Percentiles rank a stretch among this genome's conserved stretches.
These are phyloP conservation scores for Thamnaconus septentrionalis DNA, from an alignment of 2,113 vertebrate species.

Conservation along the genomic window DNA sequence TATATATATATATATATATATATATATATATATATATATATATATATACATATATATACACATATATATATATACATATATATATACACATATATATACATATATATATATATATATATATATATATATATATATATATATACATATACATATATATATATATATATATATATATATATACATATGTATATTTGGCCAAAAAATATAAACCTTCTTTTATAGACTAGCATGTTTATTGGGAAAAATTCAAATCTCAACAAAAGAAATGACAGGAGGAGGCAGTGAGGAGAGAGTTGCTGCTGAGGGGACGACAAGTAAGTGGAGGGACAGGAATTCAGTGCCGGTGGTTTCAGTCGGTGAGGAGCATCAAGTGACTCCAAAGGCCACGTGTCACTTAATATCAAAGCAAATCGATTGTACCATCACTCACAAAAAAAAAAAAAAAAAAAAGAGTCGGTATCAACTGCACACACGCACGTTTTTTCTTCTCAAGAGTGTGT, in stretches of 20 bases:
- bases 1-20: too few relatives aligned
- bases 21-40: too few relatives aligned
- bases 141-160: too few relatives aligned
- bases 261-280: slow-evolving; percentile 12
- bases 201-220: too few relatives aligned
- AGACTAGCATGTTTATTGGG: too few relatives aligned
- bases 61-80: too few relatives aligned
- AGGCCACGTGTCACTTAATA: slow-evolving; percentile 74
- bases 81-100: too few relatives aligned
- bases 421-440: slow-evolving; percentile 41
- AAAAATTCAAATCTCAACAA: neutral
- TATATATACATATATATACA: too few relatives aligned
- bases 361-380: slow-evolving; percentile 72
- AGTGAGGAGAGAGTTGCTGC: slow-evolving; percentile 31
- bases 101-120: too few relatives aligned
- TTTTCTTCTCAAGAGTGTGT: neutral
- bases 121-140: too few relatives aligned
- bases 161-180: too few relatives aligned
- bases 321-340: slow-evolving; percentile 51
- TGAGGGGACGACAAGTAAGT: slow-evolving; percentile 45
- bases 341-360: slow-evolving; percentile 53
- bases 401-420: slow-evolving; percentile 68
- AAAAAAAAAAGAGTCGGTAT: slow-evolving; percentile 19
- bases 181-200: too few relatives aligned
- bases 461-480: slow-evolving; percentile 10